phyloP scores from a whole-genome alignment of 2,888 invertebrate species.

The Sesamia inferens region DNA sequence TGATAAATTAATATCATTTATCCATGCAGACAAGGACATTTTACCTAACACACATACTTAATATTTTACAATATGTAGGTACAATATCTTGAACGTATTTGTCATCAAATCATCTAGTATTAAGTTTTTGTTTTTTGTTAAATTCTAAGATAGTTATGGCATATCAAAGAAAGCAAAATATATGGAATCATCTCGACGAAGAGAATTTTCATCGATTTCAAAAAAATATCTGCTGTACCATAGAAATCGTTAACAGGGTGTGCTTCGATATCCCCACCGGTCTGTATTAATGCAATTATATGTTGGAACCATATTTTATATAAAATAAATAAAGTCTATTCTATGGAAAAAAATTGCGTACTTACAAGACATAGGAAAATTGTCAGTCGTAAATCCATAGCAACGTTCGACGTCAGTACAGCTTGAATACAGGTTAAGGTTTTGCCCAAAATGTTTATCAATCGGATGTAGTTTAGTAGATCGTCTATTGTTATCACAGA shows the following conservation, averaged over 20 bases:
- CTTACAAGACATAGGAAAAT: slow-evolving; percentile 77
- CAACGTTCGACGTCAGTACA: slow-evolving; percentile 20
- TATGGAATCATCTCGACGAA: not conserved
- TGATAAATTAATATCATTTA: no score
- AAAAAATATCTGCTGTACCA: no score
- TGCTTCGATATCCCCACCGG: no score
- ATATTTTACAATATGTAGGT: not conserved
- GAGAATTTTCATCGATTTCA: no score
- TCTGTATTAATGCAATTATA: not conserved
- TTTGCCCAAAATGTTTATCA: slow-evolving; percentile 12
- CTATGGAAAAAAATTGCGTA: slow-evolving; percentile 47
- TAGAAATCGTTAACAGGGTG: no score
- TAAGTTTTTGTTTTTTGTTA: not conserved
- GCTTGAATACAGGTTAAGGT: slow-evolving; percentile 9
- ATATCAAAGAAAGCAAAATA: not conserved
- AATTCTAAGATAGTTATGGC: not conserved
- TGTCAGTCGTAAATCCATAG: slow-evolving; percentile 75
- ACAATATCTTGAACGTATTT: not conserved
- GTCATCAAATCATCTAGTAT: not conserved
- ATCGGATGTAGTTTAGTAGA: slow-evolving; percentile 24
- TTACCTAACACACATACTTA: not conserved
- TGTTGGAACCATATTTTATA: not conserved
- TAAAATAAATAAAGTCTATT: not conserved
- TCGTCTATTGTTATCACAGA: slow-evolving; percentile 34
- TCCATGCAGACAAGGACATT: no score